phyloP scores from a whole-genome alignment of 2,113 vertebrate genomes.

The Lonchura striata region DNA sequence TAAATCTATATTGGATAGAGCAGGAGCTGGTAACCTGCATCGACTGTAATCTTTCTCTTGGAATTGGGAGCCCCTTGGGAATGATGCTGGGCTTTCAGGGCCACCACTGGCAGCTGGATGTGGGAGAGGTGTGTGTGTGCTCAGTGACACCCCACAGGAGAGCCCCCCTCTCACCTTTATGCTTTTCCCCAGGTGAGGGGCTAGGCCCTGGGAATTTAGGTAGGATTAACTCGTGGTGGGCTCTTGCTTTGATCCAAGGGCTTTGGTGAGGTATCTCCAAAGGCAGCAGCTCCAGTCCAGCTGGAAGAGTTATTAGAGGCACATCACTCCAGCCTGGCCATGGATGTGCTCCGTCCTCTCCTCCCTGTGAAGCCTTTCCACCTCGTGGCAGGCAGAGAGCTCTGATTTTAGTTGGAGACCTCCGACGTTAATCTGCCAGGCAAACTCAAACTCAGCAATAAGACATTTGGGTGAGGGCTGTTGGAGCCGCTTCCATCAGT shows the following conservation, averaged over 20 bases:
- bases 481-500: not conserved
- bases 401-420: not conserved
- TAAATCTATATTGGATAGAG: constrained; percentile 74
- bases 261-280: not conserved
- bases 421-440: not conserved
- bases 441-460: not conserved
- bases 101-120: not conserved
- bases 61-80: constrained; percentile 32
- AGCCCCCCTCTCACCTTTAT: accelerated
- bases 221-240: not conserved
- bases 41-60: constrained; percentile 71
- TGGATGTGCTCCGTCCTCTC: not conserved
- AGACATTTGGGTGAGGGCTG: not conserved
- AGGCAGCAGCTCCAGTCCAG: not conserved
- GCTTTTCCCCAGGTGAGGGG: not conserved
- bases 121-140: not conserved
- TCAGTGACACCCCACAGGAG: accelerated
- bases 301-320: not conserved
- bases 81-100: not conserved
- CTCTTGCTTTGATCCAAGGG: not conserved
- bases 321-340: not conserved
- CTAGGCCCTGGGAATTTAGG: not conserved
- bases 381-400: constrained; percentile 7
- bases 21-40: constrained; percentile 71
- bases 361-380: not conserved